A percentile compares a stretch with the other conserved stretches of the same genome.
These are phyloP conservation scores for Anoplopoma fimbria DNA, from an alignment of 2,113 vertebrate genomes.

Conservation along the genomic window DNA sequence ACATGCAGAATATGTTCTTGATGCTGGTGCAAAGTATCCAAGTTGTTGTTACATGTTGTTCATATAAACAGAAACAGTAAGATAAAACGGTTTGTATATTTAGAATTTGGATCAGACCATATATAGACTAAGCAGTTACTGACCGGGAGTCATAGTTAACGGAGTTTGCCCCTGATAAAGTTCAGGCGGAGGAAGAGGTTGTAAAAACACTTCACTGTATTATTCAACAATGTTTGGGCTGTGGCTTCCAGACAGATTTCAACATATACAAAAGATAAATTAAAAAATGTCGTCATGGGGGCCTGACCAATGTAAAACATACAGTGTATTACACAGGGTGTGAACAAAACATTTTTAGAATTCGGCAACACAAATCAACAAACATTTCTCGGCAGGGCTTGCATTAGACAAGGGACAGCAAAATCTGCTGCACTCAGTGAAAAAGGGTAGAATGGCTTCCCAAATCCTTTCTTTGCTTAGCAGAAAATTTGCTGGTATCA, in stretches of 20 bases:
- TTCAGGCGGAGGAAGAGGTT: conserved; percentile 54
- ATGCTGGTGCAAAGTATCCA: conserved; percentile 3
- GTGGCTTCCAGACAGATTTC: conserved; percentile 23
- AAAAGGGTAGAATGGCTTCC: background rate
- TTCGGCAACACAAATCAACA: background rate
- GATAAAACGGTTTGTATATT: conserved; percentile 15
- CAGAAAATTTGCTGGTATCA: background rate
- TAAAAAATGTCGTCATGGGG: background rate
- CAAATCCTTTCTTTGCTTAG: conserved; percentile 1
- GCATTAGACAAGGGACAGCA: background rate
- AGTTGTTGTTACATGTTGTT: background rate
- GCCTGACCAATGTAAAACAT: conserved; percentile 16
- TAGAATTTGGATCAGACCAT: conserved; percentile 18
- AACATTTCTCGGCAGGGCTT: background rate
- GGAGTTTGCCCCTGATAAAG: conserved; percentile 27
- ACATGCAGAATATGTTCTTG: background rate
- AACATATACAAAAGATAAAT: conserved; percentile 36
- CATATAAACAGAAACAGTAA: conserved; percentile 15
- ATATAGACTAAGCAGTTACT: conserved; percentile 21
- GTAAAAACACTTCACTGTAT: conserved; percentile 60
- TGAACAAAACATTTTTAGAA: background rate
- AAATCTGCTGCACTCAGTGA: background rate
- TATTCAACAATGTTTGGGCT: conserved; percentile 42
- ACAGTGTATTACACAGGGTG: background rate
- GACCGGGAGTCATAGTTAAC: conserved; percentile 41